Percentiles rank a stretch among this genome's conserved stretches.
These are phyloP conservation scores for Hesperophylax magnus DNA, from an alignment of 1,140 invertebrate species.

Conservation along the genomic window DNA sequence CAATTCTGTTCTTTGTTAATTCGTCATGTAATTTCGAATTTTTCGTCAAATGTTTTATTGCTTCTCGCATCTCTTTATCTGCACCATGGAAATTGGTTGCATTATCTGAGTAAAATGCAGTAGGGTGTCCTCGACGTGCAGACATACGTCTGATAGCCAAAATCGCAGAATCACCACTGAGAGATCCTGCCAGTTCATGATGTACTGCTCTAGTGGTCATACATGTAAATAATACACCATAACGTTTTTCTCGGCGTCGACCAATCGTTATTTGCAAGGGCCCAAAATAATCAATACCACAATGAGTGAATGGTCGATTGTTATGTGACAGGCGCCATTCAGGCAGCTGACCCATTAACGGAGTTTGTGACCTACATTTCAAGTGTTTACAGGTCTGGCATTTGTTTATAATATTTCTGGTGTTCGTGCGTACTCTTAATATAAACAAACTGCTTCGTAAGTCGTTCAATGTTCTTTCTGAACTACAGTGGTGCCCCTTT, in stretches of 20 bases:
- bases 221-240: slow-evolving; percentile 61
- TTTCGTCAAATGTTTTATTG: too few species aligned
- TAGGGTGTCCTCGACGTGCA: too few species aligned
- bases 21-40: too few species aligned
- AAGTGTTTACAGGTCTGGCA: neutral
- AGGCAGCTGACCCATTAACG: slow-evolving; percentile 54
- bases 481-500: neutral
- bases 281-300: slow-evolving; percentile 60
- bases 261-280: slow-evolving; percentile 58
- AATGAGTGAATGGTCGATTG: slow-evolving; percentile 56
- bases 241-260: slow-evolving; percentile 59
- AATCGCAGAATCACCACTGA: too few species aligned
- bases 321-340: slow-evolving; percentile 51
- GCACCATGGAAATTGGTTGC: too few species aligned
- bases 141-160: too few species aligned
- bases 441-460: neutral
- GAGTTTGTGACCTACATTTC: neutral
- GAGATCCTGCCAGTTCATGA: slow-evolving; percentile 55
- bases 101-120: too few species aligned
- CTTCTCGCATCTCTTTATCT: too few species aligned
- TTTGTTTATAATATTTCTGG: neutral
- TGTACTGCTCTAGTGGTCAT: slow-evolving; percentile 56
- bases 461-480: neutral
- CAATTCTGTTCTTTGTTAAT: too few species aligned
- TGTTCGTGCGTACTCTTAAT: neutral